Evolutionary conservation across 2,888 invertebrate genomes (phyloP).

Genomic region (Harmothoe impar): DNA sequence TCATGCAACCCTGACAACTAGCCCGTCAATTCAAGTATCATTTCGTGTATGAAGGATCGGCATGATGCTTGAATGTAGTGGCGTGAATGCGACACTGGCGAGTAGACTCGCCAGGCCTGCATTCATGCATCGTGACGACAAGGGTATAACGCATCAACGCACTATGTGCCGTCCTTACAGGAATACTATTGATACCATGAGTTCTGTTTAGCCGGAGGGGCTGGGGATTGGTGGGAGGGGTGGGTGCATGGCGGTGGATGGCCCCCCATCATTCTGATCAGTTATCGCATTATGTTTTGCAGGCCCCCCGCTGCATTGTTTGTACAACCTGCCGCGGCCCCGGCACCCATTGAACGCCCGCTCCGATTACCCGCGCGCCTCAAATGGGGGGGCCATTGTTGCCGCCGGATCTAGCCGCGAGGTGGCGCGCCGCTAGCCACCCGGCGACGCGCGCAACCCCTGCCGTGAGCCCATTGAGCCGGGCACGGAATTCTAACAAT

Average conservation of each 20-base stretch:
- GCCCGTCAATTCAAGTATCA: too few relatives aligned
- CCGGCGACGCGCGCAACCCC: not conserved
- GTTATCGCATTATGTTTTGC: constrained; percentile 9
- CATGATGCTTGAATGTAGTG: too few relatives aligned
- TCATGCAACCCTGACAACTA: too few relatives aligned
- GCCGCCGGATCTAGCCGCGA: not conserved
- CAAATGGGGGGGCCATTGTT: constrained; percentile 21
- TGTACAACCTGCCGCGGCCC: not conserved
- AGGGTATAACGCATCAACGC: too few relatives aligned
- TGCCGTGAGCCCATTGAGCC: not conserved
- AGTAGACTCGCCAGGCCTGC: too few relatives aligned
- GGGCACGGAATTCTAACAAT: constrained; percentile 34
- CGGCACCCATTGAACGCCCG: not conserved
- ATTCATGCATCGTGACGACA: too few relatives aligned
- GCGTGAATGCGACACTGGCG: too few relatives aligned
- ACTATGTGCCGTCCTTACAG: too few relatives aligned
- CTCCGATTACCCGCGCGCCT: not conserved
- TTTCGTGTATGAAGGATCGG: too few relatives aligned
- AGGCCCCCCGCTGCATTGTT: not conserved
- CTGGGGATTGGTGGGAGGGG: not conserved
- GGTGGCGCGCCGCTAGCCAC: not conserved
- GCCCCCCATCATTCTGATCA: constrained; percentile 16
- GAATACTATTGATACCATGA: not conserved
- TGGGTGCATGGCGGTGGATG: not conserved
- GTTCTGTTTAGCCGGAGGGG: not conserved